A percentile compares a stretch with the other conserved stretches of the same genome.
These are phyloP conservation scores for Poeciliopsis turneri DNA, from an alignment of 2,797 vertebrate species.

Conservation along the genomic window DNA sequence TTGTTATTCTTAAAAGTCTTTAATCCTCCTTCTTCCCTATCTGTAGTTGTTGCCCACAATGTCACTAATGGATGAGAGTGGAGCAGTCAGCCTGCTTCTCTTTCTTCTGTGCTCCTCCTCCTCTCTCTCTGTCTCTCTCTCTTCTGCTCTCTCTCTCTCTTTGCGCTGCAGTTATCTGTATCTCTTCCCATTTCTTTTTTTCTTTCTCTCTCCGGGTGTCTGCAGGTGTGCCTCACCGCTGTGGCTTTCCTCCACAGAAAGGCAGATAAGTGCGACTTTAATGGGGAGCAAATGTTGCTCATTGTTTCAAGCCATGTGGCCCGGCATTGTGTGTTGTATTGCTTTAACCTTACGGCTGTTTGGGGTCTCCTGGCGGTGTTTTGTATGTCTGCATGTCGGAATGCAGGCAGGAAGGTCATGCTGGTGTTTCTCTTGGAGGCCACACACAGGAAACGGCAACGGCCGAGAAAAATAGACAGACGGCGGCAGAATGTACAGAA, in stretches of 20 bases:
- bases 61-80: constrained; percentile 35
- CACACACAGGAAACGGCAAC: constrained; percentile 43
- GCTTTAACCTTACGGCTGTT: constrained; percentile 16
- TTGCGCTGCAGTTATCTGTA: constrained; percentile 23
- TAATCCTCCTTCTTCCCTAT: constrained; percentile 9
- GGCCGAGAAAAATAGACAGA: constrained; percentile 52
- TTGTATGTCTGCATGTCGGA: constrained; percentile 41
- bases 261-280: constrained; percentile 12
- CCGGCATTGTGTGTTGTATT: constrained; percentile 1
- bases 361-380: neutral
- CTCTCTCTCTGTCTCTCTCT: constrained; percentile 56
- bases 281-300: neutral
- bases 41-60: constrained; percentile 16
- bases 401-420: constrained; percentile 57
- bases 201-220: constrained; percentile 22
- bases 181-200: constrained; percentile 3
- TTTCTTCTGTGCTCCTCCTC: constrained; percentile 53
- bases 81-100: constrained; percentile 33
- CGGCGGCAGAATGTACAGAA: constrained; percentile 6
- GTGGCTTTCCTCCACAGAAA: constrained; percentile 28
- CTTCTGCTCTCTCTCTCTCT: constrained; percentile 40
- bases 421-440: constrained; percentile 60
- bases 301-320: neutral
- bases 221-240: constrained; percentile 52
- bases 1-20: constrained; percentile 4